A percentile compares a stretch with the other conserved stretches of the same genome.
These are phyloP conservation scores for Hipparchia sbordonii DNA, from an alignment of 2,888 invertebrate genomes.

Conservation along the genomic window DNA sequence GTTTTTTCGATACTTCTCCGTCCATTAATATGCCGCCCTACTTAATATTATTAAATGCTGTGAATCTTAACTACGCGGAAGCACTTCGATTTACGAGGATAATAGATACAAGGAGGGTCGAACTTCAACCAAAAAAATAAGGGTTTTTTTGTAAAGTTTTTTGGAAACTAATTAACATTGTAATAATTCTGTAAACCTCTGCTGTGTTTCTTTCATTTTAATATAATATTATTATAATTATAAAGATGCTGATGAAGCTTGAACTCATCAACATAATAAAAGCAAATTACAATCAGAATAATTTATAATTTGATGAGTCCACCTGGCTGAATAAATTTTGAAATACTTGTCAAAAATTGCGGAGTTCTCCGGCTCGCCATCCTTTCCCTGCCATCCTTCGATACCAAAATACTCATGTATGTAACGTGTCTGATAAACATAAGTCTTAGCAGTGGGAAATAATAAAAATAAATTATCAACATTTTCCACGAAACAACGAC, in stretches of 20 bases:
- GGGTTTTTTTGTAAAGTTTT: neutral
- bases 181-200: no score
- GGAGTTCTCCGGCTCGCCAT: no score
- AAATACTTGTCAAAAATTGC: no score
- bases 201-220: no score
- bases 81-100: conserved; percentile 21
- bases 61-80: conserved; percentile 31
- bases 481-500: neutral
- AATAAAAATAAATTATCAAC: neutral
- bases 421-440: no score
- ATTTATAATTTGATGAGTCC: no score
- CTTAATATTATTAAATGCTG: conserved; percentile 45
- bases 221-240: neutral
- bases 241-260: neutral
- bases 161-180: neutral
- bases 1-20: conserved; percentile 79
- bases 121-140: neutral
- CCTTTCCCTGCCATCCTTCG: no score
- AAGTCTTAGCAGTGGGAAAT: neutral
- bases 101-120: conserved; percentile 13
- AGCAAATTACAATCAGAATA: no score
- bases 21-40: conserved; percentile 45
- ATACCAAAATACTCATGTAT: no score
- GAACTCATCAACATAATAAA: no score
- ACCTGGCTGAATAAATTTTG: no score